phyloP scores from a whole-genome alignment of 2,113 vertebrate species.

The Gymnarchus niloticus region DNA sequence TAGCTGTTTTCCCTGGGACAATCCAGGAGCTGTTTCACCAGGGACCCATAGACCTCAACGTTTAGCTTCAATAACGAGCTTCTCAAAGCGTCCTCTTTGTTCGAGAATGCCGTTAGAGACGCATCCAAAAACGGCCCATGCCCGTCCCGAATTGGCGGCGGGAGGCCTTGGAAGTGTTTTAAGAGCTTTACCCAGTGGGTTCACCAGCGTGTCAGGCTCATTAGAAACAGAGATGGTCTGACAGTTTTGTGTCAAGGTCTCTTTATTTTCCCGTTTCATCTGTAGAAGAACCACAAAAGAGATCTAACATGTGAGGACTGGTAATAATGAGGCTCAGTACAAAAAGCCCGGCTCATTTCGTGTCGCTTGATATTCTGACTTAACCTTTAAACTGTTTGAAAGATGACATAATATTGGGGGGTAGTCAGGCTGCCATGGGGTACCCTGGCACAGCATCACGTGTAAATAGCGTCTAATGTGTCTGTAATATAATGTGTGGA shows the following conservation, averaged over 20 bases:
- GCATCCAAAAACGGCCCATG: not conserved
- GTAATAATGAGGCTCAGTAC: slow-evolving; percentile 1
- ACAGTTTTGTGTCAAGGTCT: slow-evolving; percentile 13
- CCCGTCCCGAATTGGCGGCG: not conserved
- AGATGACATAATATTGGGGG: not conserved
- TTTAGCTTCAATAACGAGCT: not conserved
- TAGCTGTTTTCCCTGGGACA: slow-evolving; percentile 2
- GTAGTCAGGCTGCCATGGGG: too few relatives aligned
- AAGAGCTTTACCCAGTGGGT: slow-evolving; percentile 11
- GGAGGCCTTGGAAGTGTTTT: slow-evolving; percentile 13
- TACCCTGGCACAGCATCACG: too few relatives aligned
- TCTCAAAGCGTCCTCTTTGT: slow-evolving; percentile 8
- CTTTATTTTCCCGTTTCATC: slow-evolving; percentile 16
- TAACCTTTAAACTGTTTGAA: slow-evolving; percentile 8
- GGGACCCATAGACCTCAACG: not conserved
- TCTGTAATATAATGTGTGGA: too few relatives aligned
- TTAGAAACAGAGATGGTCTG: slow-evolving; percentile 2
- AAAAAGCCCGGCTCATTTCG: not conserved
- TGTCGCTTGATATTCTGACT: not conserved
- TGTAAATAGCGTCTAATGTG: too few relatives aligned
- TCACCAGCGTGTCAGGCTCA: not conserved
- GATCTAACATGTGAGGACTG: slow-evolving; percentile 3
- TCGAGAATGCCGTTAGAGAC: not conserved
- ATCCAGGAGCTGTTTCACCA: not conserved
- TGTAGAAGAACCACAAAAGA: slow-evolving; percentile 4